Base-by-base conservation (phyloP, 2,797 vertebrate genomes). In the Lepidocolaptes lacrymiger region DNA sequence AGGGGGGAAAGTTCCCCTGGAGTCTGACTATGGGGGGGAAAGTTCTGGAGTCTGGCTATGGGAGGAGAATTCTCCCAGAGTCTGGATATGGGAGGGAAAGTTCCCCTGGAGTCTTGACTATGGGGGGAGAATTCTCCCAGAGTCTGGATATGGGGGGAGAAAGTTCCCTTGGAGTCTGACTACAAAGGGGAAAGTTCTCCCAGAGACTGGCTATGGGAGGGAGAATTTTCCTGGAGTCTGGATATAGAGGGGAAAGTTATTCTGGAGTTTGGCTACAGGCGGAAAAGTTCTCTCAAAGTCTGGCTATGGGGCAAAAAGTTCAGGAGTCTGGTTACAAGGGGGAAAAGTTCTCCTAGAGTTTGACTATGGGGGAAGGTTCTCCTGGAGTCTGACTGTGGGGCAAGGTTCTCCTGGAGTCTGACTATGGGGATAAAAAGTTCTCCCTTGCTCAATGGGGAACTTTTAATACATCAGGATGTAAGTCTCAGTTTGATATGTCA, bases 401-500 rank as follows among this genome's bases (percentile, higher is more conserved):
- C 30, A 32, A 44, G n/a, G 22, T 54, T 54, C 64, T 43, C 26
- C 12, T 34, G 12, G 21, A 52, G n/a, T 52, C 30, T 48, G 21
- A 22, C 22, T 61, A 11, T 48, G 66, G 46, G 37, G n/a, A 16
- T 34, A 46, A 64, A 32, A 49, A 9, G 14, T 20, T 55, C 56
- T 39, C 27, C 26, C 19, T 1, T 18, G 4, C 28, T 44, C 36
- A 24, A 1, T 4, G 4, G 12, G n/a, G 27, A 73, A 8, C 48
- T 23, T 58, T 4, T 14, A 3, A 24, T 4, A 8, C 0, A 1
- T 0, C 0, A 10, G 39, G 12, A 4, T 36, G 32, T 28, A 14
- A 44, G 21, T 37, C 14, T 51, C 5, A 2, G 34, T 15, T n/a
- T 24, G 24, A 17, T 20, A 12, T 10, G 7, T 17, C 0, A 0